Evolutionary conservation across 35 echinoderm and acorn worm species (phyloP).

Genomic region (Chiridota heheva): DNA sequence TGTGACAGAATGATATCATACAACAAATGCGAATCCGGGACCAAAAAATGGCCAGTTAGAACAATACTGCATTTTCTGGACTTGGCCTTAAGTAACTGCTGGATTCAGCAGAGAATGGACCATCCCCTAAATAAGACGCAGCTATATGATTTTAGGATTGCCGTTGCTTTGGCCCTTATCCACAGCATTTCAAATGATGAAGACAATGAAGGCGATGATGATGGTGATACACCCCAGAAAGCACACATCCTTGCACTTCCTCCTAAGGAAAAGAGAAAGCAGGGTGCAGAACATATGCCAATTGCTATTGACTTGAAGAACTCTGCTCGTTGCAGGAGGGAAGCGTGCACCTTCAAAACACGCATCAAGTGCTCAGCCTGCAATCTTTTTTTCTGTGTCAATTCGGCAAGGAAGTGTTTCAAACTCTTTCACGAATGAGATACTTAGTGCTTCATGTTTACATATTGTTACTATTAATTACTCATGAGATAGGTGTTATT

Average conservation of each 20-base stretch:
- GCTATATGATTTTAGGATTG: constrained; percentile 1
- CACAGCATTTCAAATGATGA: background rate
- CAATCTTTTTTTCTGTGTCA: background rate
- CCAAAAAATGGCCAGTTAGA: constrained; percentile 11
- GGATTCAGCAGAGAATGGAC: constrained; percentile 9
- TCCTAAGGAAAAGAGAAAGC: background rate
- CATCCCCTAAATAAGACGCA: background rate
- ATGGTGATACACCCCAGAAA: background rate
- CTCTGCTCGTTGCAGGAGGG: constrained; percentile 10
- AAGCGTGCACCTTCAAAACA: constrained; percentile 1
- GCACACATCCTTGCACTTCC: background rate
- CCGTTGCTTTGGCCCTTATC: background rate
- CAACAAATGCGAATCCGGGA: background rate
- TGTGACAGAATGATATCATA: constrained; percentile 25
- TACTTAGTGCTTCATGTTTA: too few species aligned
- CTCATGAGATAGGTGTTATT: too few species aligned
- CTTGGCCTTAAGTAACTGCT: constrained; percentile 9
- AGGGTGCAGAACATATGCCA: constrained; percentile 1
- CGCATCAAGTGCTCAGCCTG: background rate
- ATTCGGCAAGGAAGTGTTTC: constrained; percentile 10
- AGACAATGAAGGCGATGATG: background rate
- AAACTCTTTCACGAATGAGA: background rate
- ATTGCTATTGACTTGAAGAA: constrained; percentile 4
- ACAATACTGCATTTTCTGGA: constrained; percentile 15
- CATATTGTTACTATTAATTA: too few species aligned